A percentile compares a stretch with the other conserved stretches of the same genome.
phyloP scores from a whole-genome alignment of 92 coral and sea anemone species.

The Pocillopora grandis region DNA sequence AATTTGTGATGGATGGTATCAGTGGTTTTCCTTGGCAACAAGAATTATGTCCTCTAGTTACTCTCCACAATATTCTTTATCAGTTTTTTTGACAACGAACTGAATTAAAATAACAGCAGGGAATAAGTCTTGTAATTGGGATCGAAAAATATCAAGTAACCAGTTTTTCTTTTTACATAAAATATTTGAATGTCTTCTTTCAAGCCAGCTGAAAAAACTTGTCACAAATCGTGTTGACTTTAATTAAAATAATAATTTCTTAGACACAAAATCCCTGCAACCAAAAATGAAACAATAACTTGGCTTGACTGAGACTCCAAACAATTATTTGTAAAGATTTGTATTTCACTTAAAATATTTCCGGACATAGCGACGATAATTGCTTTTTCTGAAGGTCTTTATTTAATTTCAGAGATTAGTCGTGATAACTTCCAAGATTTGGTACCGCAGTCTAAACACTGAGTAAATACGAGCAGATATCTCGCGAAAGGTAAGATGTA shows the following conservation, averaged over 20 bases:
- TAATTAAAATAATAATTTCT: background rate
- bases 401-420: background rate
- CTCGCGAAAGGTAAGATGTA: background rate
- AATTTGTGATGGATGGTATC: too few species aligned
- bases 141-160: background rate
- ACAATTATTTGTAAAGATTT: background rate
- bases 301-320: background rate
- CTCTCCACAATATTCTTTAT: too few species aligned
- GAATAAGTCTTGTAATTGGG: background rate
- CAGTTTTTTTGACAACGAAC: too few species aligned
- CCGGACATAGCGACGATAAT: conserved; percentile 12
- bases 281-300: background rate
- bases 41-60: too few species aligned
- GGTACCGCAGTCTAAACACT: background rate
- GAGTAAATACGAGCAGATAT: conserved; percentile 1
- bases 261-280: background rate
- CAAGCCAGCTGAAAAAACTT: too few species aligned
- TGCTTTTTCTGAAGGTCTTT: background rate
- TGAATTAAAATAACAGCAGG: background rate
- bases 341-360: background rate
- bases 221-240: conserved; percentile 5
- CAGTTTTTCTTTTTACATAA: background rate
- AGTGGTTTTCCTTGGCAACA: too few species aligned
- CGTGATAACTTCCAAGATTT: conserved; percentile 6
- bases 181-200: background rate